phyloP scores from a whole-genome alignment of 2,797 vertebrate species.

The Arrhamphus sclerolepis region DNA sequence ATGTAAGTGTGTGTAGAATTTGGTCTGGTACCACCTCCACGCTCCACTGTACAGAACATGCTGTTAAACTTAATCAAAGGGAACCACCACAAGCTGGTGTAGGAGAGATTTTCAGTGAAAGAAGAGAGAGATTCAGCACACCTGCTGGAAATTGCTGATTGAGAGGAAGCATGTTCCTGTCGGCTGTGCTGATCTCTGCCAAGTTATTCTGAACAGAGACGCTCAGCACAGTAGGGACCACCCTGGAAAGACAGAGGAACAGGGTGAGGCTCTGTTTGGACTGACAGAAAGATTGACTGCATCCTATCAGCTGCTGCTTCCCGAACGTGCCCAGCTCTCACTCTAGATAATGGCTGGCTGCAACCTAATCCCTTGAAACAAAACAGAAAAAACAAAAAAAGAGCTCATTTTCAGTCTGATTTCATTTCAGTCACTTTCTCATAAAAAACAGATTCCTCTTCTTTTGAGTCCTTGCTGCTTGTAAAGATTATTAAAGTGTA shows the following conservation, averaged over 20 bases:
- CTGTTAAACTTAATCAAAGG: background rate
- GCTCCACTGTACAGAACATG: too few species aligned
- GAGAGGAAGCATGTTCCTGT: constrained; percentile 62
- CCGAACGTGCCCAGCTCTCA: constrained; percentile 39
- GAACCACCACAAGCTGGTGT: background rate
- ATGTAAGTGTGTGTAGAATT: background rate
- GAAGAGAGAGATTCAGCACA: constrained; percentile 46
- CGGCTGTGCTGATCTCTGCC: constrained; percentile 41
- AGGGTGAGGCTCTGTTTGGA: constrained; percentile 58
- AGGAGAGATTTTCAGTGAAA: constrained; percentile 12
- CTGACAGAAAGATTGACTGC: constrained; percentile 64
- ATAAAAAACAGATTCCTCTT: constrained; percentile 24
- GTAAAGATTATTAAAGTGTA: constrained; percentile 5
- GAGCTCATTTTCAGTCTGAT: constrained; percentile 37
- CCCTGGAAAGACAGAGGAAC: constrained; percentile 48
- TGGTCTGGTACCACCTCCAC: too few species aligned
- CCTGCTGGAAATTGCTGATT: constrained; percentile 76
- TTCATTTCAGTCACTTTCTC: constrained; percentile 47
- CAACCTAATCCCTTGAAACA: constrained; percentile 32
- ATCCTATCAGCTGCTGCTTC: constrained; percentile 66
- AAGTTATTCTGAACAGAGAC: constrained; percentile 44
- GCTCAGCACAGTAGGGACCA: constrained; percentile 51
- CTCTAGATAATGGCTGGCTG: constrained; percentile 49
- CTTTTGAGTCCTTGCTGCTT: constrained; percentile 18
- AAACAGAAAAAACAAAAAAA: background rate